Evolutionary conservation across 2,888 invertebrate genomes (phyloP), one percentile per base, ranked within the genome.

Genomic region (Chymomyza procnemis): DNA sequence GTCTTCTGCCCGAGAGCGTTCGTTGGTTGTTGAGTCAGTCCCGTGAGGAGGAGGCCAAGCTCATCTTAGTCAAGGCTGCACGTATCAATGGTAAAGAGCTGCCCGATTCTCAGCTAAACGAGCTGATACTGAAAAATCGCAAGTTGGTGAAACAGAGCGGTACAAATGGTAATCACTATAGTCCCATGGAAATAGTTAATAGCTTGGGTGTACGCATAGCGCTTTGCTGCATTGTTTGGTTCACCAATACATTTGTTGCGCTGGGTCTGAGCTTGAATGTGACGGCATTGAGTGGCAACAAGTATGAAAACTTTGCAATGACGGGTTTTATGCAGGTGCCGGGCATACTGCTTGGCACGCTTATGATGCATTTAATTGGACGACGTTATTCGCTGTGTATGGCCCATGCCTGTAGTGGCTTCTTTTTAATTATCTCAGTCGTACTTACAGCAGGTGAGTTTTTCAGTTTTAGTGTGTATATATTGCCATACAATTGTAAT

Each of bases 201-300:
- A 82, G 84, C 0, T 65, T 89, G 1, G 79, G 75, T 4, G 67
- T 83, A 69, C 75, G 90, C 34, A 80, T 89, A 47, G 57, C 92
- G 0, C 93, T 93, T 56, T 95, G 95, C 79, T 94, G 94, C 26
- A 93, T 95, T 73, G 95, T 95, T 91, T 96, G 95, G 95, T 93
- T 95, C 19, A 94, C 95, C 0, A 94, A 94, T 76, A 94, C 95
- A 0, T 94, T 96, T 71, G 93, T 96, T 3, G 95, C 95, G 86
- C 95, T 95, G 82, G 96, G 96, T 0, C 89, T 96, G 48, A 95
- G 95, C 0, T 92, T 96, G 60, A 95, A 95, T 89, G 94, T 96
- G 0, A 94, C 94, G 0, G 92, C 94, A 0, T 90, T 96, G 47
- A 85, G 93, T 4, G 96, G 95, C 3, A 94, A 95, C 89, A 94